Evolutionary conservation across 2,797 vertebrate genomes (phyloP), one percentile per base, ranked within the genome.

Genomic region (Typhlichthys eigenmanni): DNA sequence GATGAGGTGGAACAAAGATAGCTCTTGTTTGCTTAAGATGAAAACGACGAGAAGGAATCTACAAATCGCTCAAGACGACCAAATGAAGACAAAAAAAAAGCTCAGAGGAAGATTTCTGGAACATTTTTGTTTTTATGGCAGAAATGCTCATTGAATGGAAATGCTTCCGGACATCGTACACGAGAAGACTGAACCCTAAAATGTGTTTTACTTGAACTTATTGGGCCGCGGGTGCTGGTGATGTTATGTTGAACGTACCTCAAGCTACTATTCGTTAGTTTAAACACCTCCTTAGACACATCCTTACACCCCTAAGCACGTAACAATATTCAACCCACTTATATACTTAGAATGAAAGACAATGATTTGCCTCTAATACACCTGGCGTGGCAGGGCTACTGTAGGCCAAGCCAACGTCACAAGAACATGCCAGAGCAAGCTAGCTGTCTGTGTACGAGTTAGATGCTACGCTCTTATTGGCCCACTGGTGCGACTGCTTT

Each of bases 121-220:
- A 69, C 61, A 55, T 19, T 74, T 59, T 70, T 56, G 62, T 60
- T 77, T 74, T 66, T 66, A 55, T 13, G 14, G 81, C 67, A 66
- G 71, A 74, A 66, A 82, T 53, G 59, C 78, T 81, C 67, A 56
- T 60, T 62, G 54, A 70, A 14, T 79, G 71, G 67, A 80, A 72
- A 66, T 64, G 72, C 67, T 81, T 62, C 62, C 38, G 32, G 54
- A 38, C 32, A 34, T 55, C 54, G 32, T 34, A 11, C 54, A 38
- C 54, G 32, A 34, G 54, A 34, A 34, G 29, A 13, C 19, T 55
- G 54, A 32, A 29, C 74, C 69, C 73, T 54, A 55, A 80, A 84
- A 78, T 75, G 77, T 75, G 85, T 88, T 90, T 85, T 91, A 92
- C 91, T 91, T 91, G 88, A 92, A 92, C 78, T 72, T 72, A 74